Conservation (phyloP, 2,888 invertebrate species). For the Caenorhabditis uteleia region DNA sequence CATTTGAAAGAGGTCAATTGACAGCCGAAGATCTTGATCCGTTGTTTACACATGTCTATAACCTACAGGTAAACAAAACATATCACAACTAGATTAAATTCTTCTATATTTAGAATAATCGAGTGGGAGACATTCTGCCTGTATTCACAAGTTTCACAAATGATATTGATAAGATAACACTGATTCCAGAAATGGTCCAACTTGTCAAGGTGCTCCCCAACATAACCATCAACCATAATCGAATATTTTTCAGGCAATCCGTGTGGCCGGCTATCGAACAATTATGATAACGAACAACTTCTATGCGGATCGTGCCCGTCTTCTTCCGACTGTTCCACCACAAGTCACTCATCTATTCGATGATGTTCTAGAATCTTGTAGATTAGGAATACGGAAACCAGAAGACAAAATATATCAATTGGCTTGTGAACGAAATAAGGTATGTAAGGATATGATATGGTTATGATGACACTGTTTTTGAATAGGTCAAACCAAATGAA, state of each 20-base stretch:
- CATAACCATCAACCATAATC: background rate
- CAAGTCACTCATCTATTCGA: conserved; percentile 47
- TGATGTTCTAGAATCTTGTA: conserved; percentile 71
- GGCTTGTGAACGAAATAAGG: conserved; percentile 62
- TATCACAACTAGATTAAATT: background rate
- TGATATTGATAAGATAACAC: conserved; percentile 4
- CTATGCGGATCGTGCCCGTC: conserved; percentile 59
- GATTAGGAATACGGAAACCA: conserved; percentile 71
- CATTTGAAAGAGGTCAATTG: conserved; percentile 70
- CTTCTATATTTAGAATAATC: conserved; percentile 12
- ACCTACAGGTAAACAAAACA: conserved; percentile 64
- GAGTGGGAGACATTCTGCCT: conserved; percentile 16
- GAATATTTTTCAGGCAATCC: conserved; percentile 52
- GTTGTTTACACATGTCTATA: conserved; percentile 70
- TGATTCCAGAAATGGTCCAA: conserved; percentile 31
- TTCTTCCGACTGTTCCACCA: conserved; percentile 45
- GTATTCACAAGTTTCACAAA: conserved; percentile 12
- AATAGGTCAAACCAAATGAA: conserved; percentile 31
- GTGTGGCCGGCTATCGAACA: conserved; percentile 71
- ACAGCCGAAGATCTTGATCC: conserved; percentile 70
- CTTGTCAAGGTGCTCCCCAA: conserved; percentile 17
- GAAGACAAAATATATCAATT: conserved; percentile 70
- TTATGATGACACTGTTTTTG: too few relatives aligned
- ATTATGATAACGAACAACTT: conserved; percentile 73
- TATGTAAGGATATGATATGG: conserved; percentile 5